phyloP scores from a whole-genome alignment of 2,113 vertebrate species.

The Gracilinanus agilis region DNA sequence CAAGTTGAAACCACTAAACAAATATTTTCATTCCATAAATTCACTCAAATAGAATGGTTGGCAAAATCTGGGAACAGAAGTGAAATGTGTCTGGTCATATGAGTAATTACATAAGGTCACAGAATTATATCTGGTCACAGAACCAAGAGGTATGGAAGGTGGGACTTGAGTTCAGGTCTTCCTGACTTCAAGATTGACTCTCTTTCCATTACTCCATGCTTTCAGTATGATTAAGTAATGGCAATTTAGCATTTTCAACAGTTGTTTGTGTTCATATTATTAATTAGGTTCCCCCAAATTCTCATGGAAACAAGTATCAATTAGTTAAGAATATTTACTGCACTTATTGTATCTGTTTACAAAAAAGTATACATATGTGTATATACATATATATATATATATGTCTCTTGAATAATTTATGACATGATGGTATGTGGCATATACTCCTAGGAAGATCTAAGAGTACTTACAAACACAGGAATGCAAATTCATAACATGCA shows the following conservation, averaged over 20 bases:
- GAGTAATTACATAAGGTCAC: no score
- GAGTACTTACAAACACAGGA: neutral
- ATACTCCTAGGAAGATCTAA: neutral
- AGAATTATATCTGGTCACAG: no score
- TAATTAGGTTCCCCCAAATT: neutral
- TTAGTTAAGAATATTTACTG: no score
- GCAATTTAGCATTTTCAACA: neutral
- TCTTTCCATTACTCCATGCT: neutral
- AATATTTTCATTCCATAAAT: neutral
- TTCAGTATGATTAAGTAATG: neutral
- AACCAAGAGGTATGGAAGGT: neutral
- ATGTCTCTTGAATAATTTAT: neutral
- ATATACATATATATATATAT: no score
- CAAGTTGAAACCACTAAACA: constrained; percentile 3
- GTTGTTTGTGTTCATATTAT: no score
- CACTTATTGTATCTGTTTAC: neutral
- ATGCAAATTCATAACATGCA: neutral
- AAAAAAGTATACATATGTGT: neutral
- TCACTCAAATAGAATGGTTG: neutral
- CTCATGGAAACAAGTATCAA: neutral
- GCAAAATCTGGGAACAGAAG: neutral
- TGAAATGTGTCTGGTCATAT: neutral
- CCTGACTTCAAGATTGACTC: neutral
- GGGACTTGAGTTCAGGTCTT: neutral
- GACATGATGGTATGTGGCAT: neutral